Evolutionary conservation across 1,140 invertebrate genomes (phyloP), one percentile per base, ranked within the genome.

Genomic region (Drosophila truncata): DNA sequence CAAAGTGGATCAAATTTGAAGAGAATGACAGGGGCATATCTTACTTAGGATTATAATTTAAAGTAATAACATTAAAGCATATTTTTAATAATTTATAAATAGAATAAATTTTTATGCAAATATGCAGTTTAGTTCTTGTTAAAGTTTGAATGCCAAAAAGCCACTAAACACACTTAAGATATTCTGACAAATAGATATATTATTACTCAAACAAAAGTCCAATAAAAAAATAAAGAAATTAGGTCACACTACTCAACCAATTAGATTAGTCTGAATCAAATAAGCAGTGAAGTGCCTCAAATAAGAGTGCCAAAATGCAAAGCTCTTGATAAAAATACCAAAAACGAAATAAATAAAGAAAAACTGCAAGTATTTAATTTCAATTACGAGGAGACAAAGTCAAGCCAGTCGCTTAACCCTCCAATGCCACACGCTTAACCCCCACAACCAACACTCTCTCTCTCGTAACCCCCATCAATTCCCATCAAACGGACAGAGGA

Each of bases 331-430:
- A 37, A 18, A 41, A 66, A 41, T 33, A 25, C 25, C 29, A 25
- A 23, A 23, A 50, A 18, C 8, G 46, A 31, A 14, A 23, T 14
- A 35, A 67, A 54, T 47, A n/a, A 49, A 27, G 39, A 80, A 78
- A 75, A 69, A 49, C 13, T 39, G 27, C 72, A 88, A 84, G 60
- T 75, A 81, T 87, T 87, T 87, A 80, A 90, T 88, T 88, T 88
- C 84, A 88, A 88, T 88, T 83, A 77, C 71, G 54, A 41, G 20
- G 39, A 42, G 70, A 72, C 67, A 42, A 60, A 60, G 58, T 41
- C n/a, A n/a, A n/a, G 33, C n/a, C 69, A 23, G 23, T 71, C 41
- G 46, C 46, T 54, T 70, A 66, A 49, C 59, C 58, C 64, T 27
- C 63, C 29, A 23, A n/a, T n/a, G n/a, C n/a, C n/a, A n/a, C n/a